Percentiles rank a stretch among this genome's conserved stretches.
Evolutionary conservation across 2,888 invertebrate genomes (phyloP).

Genomic region (Pilophorus perplexus): DNA sequence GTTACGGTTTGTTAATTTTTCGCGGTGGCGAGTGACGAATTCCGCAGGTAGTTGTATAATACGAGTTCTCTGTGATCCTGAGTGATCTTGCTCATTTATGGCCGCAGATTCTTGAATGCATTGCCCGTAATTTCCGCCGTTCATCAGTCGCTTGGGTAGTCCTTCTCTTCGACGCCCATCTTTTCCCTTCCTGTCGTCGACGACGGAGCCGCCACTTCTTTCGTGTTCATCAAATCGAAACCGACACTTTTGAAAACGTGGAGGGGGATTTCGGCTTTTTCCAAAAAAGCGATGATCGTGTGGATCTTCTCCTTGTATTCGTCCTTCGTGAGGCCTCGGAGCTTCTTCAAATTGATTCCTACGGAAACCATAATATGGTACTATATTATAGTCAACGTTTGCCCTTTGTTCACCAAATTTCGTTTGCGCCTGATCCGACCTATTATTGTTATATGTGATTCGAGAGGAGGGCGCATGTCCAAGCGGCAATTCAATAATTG

Average conservation of each 20-base stretch:
- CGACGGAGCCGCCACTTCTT: background rate
- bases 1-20: too few relatives aligned
- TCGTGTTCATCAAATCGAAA: background rate
- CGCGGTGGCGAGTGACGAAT: too few relatives aligned
- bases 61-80: too few relatives aligned
- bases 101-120: conserved; percentile 8
- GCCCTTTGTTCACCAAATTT: too few relatives aligned
- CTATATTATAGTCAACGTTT: too few relatives aligned
- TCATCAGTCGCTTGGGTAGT: conserved; percentile 15
- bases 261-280: conserved; percentile 21
- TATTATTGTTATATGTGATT: too few relatives aligned
- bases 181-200: background rate
- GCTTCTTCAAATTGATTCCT: conserved; percentile 15
- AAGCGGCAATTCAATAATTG: too few relatives aligned
- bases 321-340: conserved; percentile 21
- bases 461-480: too few relatives aligned
- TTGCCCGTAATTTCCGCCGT: background rate
- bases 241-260: conserved; percentile 19
- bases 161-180: background rate
- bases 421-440: too few relatives aligned
- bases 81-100: too few relatives aligned
- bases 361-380: background rate
- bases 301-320: conserved; percentile 21
- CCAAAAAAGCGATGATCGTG: conserved; percentile 16
- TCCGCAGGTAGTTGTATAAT: too few relatives aligned